These are phyloP conservation scores for Drosophila kokeensis DNA, from an alignment of 2,888 invertebrate genomes.

Conservation along the genomic window DNA sequence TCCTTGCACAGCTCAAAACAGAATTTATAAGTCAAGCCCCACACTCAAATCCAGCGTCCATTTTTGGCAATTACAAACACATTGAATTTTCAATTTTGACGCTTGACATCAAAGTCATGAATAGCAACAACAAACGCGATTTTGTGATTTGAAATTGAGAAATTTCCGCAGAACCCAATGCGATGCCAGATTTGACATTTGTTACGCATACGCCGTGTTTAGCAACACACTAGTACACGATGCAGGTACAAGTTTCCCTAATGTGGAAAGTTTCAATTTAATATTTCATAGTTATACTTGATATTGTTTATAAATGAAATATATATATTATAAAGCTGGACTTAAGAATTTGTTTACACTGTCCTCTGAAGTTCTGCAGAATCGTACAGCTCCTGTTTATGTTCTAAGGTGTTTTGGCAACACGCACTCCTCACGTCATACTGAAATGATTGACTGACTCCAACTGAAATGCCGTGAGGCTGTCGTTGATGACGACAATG, in stretches of 20 bases:
- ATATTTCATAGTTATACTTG: neutral
- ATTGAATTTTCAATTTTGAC: constrained; percentile 52
- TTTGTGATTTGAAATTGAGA: constrained; percentile 41
- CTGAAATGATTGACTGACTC: constrained; percentile 15
- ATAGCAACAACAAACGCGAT: constrained; percentile 17
- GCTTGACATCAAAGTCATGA: constrained; percentile 23
- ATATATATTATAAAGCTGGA: neutral
- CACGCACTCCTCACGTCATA: constrained; percentile 1
- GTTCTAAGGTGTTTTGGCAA: neutral
- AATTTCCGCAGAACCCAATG: neutral
- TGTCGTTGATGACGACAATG: constrained; percentile 7
- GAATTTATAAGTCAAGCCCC: constrained; percentile 49
- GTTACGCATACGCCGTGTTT: constrained; percentile 32
- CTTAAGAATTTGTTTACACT: neutral
- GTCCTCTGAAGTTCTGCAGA: neutral
- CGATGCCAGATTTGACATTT: constrained; percentile 33
- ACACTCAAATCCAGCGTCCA: constrained; percentile 32
- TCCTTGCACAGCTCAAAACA: constrained; percentile 55
- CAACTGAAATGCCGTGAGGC: constrained; percentile 3
- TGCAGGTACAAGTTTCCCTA: neutral
- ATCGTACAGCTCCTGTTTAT: neutral
- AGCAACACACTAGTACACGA: neutral
- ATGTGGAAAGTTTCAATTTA: neutral
- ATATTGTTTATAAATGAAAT: neutral
- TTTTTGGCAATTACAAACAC: constrained; percentile 52